Base-by-base conservation (phyloP, 1,140 invertebrate species). In the Campoletis sonorensis region DNA sequence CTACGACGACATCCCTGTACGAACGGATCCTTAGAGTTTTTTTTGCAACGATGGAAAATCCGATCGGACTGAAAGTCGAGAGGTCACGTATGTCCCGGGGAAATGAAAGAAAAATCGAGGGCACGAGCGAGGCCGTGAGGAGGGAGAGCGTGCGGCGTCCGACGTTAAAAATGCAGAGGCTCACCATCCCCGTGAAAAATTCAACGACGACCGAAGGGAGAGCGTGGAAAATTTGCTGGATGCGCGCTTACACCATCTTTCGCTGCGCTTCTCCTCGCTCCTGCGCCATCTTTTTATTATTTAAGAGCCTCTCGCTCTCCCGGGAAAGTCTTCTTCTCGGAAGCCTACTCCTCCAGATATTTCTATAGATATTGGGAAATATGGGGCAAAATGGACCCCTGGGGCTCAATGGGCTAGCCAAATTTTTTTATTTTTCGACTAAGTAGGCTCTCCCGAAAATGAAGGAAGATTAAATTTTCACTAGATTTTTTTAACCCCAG, bases 121-220 rank as follows among this genome's bases (percentile, higher is more conserved):
- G 23, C 54, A 49, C 21, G 27, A 18, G 1, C 10, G 26, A 26
- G 27, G 1, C 3, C 15, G 23, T n/a, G 26, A 58, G 16, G 49
- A 75, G 54, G 23, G 49, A 58, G 30, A 58, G 30, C 15, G 18
- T n/a, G 72, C 26, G 77, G n/a, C 54, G 33, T n/a, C 51, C 61
- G 68, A 77, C 79, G 81, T 85, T 79, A 85, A 84, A 85, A 82
- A 85, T 85, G 82, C 79, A 85, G 81, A 84, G 82, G 79, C 75
- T 81, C 77, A 72, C 81, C 21, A 26, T 67, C 11, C 49, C 54
- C 37, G 81, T 83, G 82, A 83, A 85, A 85, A 82, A 83, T 85
- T 83, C 82, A 83, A 83, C 82, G 78, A 72, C 49, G 75, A 54
- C 54, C 75, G 54, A 40, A 45, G 40, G 45, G 49, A 64, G 79